Base-by-base conservation (phyloP, 1,140 invertebrate species). In the Musca domestica region DNA sequence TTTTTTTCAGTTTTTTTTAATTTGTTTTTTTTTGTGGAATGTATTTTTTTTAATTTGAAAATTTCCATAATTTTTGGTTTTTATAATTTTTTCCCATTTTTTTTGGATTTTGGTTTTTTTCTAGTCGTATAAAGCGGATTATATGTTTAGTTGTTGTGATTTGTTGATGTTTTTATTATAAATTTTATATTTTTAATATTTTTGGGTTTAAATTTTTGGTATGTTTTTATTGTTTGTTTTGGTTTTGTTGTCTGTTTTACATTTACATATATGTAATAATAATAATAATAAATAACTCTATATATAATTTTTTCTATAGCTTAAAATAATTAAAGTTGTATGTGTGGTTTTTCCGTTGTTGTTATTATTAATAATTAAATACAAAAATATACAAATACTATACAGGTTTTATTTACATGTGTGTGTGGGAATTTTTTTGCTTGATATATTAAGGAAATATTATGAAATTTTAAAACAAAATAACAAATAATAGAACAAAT, bases 381-480 rank as follows among this genome's bases (percentile, higher is more conserved):
- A 77, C 75, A 77, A 75, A 77, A 77, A 77, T 77, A 77, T 77
- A 77, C 75, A 77, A 73, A 25, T 77, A 77, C 77, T 77, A 69
- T 48, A 47, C 64, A 70, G 47, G 64, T 69, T 49, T 67, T 61
- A 70, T 64, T 51, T 41, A 41, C 34, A 41, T 41, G 34, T 30
- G 34, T 41, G 34, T 41, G 27, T 41, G 34, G 10, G 34, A 10
- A 41, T 9, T 10, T 41, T 41, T 9, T 41, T 10, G 12, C 2
- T 41, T 41, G 34, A 41, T 41, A 41, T 41, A 10, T 41, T 5
- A 41, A 12, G 34, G 34, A 12, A 10, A 7, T 41, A 41, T 41
- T 41, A 12, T 5, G 34, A 9, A 41, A 7, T 41, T 41, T 30
- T n/a, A 30, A 30, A 41, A 41, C 10, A 7, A 41, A 41, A 41